Conservation (phyloP, 2,888 invertebrate species). For the Dicyrtomina minuta region DNA sequence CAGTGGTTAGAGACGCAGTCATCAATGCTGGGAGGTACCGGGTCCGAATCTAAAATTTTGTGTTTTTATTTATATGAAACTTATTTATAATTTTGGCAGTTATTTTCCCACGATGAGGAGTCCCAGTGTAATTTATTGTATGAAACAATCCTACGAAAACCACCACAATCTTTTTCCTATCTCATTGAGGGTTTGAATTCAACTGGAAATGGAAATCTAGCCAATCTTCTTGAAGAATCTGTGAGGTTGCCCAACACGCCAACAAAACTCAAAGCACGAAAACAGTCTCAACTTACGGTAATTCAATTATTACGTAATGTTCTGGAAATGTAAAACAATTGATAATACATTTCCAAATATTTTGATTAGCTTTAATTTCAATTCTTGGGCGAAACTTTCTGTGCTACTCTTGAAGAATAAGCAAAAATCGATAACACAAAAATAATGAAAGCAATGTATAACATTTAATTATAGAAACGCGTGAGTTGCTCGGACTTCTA, state of each 20-base stretch:
- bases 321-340: not conserved
- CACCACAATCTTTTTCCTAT: not conserved
- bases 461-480: not conserved
- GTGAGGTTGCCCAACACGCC: not conserved
- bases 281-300: conserved; percentile 5
- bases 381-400: no score
- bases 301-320: not conserved
- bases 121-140: conserved; percentile 7
- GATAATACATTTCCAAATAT: no score
- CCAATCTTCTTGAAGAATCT: not conserved
- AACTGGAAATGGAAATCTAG: conserved; percentile 2
- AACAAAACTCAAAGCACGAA: not conserved
- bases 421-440: no score
- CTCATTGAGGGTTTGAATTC: not conserved
- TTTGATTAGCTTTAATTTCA: not conserved
- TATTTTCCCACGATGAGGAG: conserved; percentile 11
- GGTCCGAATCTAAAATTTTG: no score
- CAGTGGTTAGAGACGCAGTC: no score
- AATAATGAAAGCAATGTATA: no score
- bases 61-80: no score
- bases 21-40: no score
- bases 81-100: not conserved
- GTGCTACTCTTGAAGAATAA: no score
- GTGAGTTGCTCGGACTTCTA: conserved; percentile 15
- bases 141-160: conserved; percentile 5